Evolutionary conservation across 2,797 vertebrate species (phyloP).

Genomic region (Garrulus glandarius): DNA sequence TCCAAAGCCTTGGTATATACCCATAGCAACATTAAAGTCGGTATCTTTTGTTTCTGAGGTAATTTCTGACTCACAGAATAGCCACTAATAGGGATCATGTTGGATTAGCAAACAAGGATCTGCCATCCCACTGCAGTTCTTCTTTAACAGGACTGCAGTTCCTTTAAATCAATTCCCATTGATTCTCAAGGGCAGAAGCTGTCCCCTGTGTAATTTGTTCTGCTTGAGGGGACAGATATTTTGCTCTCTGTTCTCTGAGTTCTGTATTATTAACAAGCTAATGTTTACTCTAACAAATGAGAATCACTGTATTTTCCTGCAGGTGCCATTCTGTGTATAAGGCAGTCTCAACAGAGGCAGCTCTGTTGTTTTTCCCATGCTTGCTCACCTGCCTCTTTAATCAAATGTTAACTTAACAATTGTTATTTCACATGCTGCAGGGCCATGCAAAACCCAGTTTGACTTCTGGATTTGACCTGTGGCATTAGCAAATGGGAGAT

Average conservation of each 20-base stretch:
- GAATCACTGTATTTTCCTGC: neutral
- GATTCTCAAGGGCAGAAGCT: conserved; percentile 4
- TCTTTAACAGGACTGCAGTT: neutral
- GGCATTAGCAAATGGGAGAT: neutral
- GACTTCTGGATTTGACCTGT: neutral
- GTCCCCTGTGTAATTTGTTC: neutral
- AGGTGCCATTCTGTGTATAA: neutral
- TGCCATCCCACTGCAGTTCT: neutral
- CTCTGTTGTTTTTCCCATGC: neutral
- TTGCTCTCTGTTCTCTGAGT: neutral
- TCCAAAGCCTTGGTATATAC: neutral
- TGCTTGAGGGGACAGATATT: neutral
- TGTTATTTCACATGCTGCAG: neutral
- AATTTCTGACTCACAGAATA: neutral
- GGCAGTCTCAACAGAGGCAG: neutral
- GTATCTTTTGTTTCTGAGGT: neutral
- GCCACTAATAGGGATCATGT: neutral
- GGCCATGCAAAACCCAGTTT: neutral
- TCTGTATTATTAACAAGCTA: neutral
- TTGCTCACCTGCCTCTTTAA: neutral
- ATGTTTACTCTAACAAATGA: conserved; percentile 5
- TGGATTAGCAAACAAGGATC: neutral
- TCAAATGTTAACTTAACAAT: neutral
- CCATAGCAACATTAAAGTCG: neutral
- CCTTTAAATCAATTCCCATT: neutral